phyloP scores from a whole-genome alignment of 2,113 vertebrate genomes.

The Nycticorax nycticorax region DNA sequence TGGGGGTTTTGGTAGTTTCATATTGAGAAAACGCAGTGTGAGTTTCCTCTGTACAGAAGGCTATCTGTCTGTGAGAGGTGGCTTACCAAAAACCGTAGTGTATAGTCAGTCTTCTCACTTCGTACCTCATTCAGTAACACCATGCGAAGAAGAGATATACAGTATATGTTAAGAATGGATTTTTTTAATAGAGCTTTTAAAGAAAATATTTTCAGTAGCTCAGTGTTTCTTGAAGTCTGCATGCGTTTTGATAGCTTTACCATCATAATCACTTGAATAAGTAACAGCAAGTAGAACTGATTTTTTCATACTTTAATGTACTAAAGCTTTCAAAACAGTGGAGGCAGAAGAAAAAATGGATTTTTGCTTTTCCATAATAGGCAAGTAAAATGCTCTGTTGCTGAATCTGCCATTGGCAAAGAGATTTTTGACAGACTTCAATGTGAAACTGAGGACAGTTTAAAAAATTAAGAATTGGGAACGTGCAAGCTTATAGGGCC shows the following conservation, averaged over 20 bases:
- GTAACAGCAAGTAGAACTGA: background rate
- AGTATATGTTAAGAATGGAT: background rate
- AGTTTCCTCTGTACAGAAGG: background rate
- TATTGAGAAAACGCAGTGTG: background rate
- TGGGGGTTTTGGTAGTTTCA: background rate
- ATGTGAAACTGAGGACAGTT: background rate
- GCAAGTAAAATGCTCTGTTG: background rate
- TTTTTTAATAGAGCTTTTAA: background rate
- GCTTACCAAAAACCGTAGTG: background rate
- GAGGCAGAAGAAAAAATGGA: background rate
- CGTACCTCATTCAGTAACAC: background rate
- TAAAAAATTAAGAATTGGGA: background rate
- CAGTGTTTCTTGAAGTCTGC: background rate
- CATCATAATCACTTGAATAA: background rate
- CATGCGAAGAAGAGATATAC: background rate
- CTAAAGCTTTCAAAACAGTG: background rate
- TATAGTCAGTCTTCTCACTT: background rate
- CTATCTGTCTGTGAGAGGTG: background rate
- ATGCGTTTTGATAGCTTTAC: background rate
- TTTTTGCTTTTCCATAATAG: background rate
- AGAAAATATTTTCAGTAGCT: background rate
- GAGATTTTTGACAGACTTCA: background rate
- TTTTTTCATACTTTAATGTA: background rate
- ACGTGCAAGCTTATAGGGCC: background rate
- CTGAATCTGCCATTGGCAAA: background rate